Conservation (phyloP, 35 echinoderm and acorn worm species). For the Lytechinus variegatus region DNA sequence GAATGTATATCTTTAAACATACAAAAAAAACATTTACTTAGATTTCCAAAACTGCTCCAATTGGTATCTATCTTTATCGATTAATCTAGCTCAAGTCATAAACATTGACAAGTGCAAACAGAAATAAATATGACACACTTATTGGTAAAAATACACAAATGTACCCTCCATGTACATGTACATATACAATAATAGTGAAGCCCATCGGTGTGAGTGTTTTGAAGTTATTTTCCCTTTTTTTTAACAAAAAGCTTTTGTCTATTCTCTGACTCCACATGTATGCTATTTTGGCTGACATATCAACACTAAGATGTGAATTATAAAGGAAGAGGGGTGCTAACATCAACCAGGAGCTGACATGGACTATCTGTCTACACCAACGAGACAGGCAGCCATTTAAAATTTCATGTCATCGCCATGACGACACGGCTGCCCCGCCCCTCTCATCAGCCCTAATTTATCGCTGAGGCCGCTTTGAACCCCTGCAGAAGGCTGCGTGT, state of each 20-base stretch:
- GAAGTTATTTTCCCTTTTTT: too few relatives aligned
- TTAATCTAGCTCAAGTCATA: too few relatives aligned
- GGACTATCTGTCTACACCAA: neutral
- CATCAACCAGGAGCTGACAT: neutral
- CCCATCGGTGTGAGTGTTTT: too few relatives aligned
- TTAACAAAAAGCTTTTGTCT: neutral
- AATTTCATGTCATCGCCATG: slow-evolving; percentile 32
- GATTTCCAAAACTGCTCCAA: too few relatives aligned
- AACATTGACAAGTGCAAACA: too few relatives aligned
- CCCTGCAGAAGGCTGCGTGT: neutral
- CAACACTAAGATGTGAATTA: neutral
- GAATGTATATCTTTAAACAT: too few relatives aligned
- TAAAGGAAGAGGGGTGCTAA: neutral
- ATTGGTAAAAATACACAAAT: too few relatives aligned
- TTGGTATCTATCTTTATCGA: too few relatives aligned
- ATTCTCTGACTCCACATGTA: neutral
- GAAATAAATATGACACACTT: too few relatives aligned
- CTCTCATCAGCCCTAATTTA: slow-evolving; percentile 35
- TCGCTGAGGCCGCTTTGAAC: neutral
- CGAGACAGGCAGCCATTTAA: neutral
- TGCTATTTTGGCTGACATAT: neutral
- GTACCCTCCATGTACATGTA: too few relatives aligned
- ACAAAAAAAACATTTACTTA: too few relatives aligned
- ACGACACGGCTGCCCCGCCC: neutral
- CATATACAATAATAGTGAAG: too few relatives aligned